A percentile compares a stretch with the other conserved stretches of the same genome.
These are phyloP conservation scores for Limnothrissa miodon DNA, from an alignment of 2,113 vertebrate species.

Conservation along the genomic window DNA sequence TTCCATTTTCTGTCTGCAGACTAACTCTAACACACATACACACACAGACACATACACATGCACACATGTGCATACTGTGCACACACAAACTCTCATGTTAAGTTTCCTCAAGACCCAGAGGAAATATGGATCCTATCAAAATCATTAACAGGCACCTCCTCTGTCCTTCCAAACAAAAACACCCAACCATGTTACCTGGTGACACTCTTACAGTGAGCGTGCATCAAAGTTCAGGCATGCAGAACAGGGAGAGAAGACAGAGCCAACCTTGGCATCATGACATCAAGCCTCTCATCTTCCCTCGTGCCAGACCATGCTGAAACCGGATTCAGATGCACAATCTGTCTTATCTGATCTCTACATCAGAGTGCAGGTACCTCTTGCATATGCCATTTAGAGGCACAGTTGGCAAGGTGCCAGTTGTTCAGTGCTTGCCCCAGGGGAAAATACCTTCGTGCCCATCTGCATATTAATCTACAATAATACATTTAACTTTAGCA, in stretches of 20 bases:
- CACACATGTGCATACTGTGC: not conserved
- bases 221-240: not conserved
- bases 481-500: not conserved
- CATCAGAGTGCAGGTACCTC: not conserved
- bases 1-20: not conserved
- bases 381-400: not conserved
- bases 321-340: not conserved
- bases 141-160: not conserved
- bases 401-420: not conserved
- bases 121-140: not conserved
- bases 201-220: not conserved
- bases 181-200: not conserved
- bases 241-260: not conserved
- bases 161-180: not conserved
- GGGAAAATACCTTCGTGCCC: not conserved
- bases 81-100: not conserved
- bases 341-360: not conserved
- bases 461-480: not conserved
- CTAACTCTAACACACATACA: not conserved
- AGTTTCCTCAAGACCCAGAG: not conserved
- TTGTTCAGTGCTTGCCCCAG: not conserved
- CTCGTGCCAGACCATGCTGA: not conserved
- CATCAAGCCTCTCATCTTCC: not conserved
- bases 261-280: not conserved
- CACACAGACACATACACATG: not conserved